Conservation (phyloP, 2,113 vertebrate genomes). For the Pelusios castaneus region DNA sequence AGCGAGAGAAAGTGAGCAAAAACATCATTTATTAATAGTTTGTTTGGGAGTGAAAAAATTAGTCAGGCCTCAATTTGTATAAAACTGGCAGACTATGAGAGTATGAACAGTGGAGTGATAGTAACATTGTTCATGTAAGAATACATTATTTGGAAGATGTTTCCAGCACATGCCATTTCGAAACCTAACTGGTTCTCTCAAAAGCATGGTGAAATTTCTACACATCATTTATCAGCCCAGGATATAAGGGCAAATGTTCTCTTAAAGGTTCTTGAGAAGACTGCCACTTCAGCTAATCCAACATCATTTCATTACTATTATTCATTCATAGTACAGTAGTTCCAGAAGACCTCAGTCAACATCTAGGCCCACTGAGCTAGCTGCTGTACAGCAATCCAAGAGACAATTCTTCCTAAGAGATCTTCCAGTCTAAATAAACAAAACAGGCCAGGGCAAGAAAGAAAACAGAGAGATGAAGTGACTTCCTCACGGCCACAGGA, state of each 20-base stretch:
- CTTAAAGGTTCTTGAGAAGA: not conserved
- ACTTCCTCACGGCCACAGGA: not conserved
- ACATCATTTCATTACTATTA: not conserved
- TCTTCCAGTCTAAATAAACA: not conserved
- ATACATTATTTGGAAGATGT: not conserved
- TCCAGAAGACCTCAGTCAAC: not conserved
- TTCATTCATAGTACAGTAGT: not conserved
- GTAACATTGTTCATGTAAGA: not conserved
- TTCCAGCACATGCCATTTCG: not conserved
- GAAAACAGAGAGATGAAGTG: not conserved
- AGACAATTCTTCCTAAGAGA: not conserved
- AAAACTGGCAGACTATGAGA: not conserved
- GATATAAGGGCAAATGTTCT: not conserved
- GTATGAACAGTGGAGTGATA: not conserved
- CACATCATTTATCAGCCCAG: not conserved
- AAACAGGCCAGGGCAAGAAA: not conserved
- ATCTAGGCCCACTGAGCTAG: not conserved
- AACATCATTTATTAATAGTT: slow-evolving; percentile 15
- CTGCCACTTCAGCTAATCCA: not conserved
- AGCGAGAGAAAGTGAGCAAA: not conserved
- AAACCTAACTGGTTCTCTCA: not conserved
- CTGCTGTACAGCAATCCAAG: not conserved
- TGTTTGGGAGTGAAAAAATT: slow-evolving; percentile 18
- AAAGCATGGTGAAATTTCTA: not conserved
- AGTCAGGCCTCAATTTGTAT: not conserved